Evolutionary conservation across 2,113 vertebrate genomes (phyloP), one percentile per base, ranked within the genome.

Genomic region (Paradisaea rubra): DNA sequence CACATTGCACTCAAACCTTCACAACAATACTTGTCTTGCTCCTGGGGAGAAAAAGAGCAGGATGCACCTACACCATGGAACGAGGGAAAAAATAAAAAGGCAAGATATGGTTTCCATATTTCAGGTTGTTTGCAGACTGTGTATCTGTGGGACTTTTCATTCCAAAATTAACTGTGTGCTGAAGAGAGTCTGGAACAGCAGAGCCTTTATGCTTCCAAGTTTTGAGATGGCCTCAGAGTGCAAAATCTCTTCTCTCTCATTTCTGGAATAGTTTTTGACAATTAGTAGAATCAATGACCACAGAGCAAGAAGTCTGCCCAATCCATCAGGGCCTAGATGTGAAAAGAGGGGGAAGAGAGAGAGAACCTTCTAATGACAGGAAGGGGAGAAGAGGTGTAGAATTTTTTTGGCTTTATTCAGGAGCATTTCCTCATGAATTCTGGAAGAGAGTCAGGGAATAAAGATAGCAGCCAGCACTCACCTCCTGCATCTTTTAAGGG

Each of bases 251-350:
- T 70, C 71, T 77, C 72, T 71, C 68, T 81, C 59, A 35, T 85
- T 83, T 93, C 87, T 95, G 89, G 90, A 93, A 93, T 83, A 71
- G 45, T 74, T 95, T 87, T 91, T 89, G 92, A 95, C 71, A 89
- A 91, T 91, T 92, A 95, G 90, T 78, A 95, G 69, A 94, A 69
- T 93, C 93, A 78, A 39, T 44, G 80, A 88, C 86, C 72, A 81
- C 79, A 86, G 90, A 92, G 76, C 65, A 88, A 91, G 53, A 64
- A 83, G 57, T 71, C 93, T 95, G 88, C 49, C 49, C 82, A 93
- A 94, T 93, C 76, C 85, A 96, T 97, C 93, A 94, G n/a, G 27
- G 60, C n/a, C 47, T 74, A 56, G 83, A 94, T 65, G 85, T 74
- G 88, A 94, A 91, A 89, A 83, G 60, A 88, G 56, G 60, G 76